Evolutionary conservation across 2,797 vertebrate species (phyloP).

Genomic region (Vespertilio murinus): DNA sequence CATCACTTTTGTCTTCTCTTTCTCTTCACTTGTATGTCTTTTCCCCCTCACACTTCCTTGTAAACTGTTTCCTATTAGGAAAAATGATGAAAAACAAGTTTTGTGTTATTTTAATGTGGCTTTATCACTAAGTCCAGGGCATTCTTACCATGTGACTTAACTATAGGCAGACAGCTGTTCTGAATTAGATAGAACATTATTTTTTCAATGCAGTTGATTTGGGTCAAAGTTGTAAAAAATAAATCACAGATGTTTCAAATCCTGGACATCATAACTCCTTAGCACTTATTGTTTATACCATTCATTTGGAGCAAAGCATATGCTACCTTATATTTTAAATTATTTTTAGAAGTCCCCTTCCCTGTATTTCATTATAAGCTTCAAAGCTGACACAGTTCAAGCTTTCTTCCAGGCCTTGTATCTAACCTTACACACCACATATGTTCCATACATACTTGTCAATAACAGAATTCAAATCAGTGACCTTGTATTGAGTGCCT

Average conservation of each 20-base stretch:
- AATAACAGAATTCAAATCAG: not conserved
- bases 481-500: not conserved
- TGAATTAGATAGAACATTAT: slow-evolving; percentile 35
- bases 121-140: not conserved
- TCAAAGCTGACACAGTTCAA: not conserved
- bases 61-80: not conserved
- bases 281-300: slow-evolving; percentile 38
- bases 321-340: slow-evolving; percentile 51
- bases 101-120: not conserved
- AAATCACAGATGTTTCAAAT: slow-evolving; percentile 61
- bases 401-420: not conserved
- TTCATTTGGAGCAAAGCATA: slow-evolving; percentile 43
- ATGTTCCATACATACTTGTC: not conserved
- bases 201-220: slow-evolving; percentile 37
- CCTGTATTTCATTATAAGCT: slow-evolving; percentile 36
- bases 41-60: not conserved
- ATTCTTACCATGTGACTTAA: not conserved
- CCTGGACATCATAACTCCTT: slow-evolving; percentile 37
- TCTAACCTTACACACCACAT: not conserved
- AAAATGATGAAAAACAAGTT: not conserved
- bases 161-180: slow-evolving; percentile 33
- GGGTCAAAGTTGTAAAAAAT: slow-evolving; percentile 38
- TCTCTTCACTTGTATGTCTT: not conserved
- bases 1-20: not conserved
- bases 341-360: slow-evolving; percentile 17